phyloP scores from a whole-genome alignment of 2,888 invertebrate species.

The Hipparchia sbordonii region DNA sequence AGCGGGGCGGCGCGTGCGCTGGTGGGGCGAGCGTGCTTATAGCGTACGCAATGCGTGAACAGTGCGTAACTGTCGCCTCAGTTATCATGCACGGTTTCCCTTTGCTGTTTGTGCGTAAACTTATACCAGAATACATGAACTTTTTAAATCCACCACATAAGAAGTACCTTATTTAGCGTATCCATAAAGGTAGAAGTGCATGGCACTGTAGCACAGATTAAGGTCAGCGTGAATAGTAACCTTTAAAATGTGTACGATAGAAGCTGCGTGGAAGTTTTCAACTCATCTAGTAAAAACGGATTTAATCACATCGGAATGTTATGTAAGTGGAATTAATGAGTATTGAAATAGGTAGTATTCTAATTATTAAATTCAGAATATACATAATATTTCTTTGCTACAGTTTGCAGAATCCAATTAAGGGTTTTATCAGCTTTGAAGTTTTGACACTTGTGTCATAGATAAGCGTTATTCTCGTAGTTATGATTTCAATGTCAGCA shows the following conservation, averaged over 20 bases:
- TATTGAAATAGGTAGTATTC: background rate
- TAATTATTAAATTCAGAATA: background rate
- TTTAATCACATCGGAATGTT: slow-evolving; percentile 10
- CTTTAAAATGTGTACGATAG: slow-evolving; percentile 26
- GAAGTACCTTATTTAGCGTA: background rate
- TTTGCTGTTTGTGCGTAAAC: background rate
- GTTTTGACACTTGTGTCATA: no score
- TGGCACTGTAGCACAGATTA: background rate
- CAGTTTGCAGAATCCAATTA: no score
- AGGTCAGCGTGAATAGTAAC: background rate
- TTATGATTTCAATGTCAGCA: no score
- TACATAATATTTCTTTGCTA: background rate
- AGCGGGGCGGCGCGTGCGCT: slow-evolving; percentile 60
- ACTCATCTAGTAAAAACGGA: slow-evolving; percentile 5
- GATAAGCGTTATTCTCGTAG: no score
- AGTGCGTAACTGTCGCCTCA: slow-evolving; percentile 70
- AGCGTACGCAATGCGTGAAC: slow-evolving; percentile 70
- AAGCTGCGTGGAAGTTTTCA: slow-evolving; percentile 21
- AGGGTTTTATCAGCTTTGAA: no score
- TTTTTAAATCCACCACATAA: background rate
- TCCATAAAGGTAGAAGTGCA: background rate
- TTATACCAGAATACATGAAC: background rate
- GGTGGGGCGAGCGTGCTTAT: slow-evolving; percentile 58
- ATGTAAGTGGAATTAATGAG: slow-evolving; percentile 27
- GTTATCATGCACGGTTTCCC: slow-evolving; percentile 22